A percentile compares a stretch with the other conserved stretches of the same genome.
These are phyloP conservation scores for Rhabdomys dilectus DNA, from an alignment of 2,113 vertebrate species.

Conservation along the genomic window DNA sequence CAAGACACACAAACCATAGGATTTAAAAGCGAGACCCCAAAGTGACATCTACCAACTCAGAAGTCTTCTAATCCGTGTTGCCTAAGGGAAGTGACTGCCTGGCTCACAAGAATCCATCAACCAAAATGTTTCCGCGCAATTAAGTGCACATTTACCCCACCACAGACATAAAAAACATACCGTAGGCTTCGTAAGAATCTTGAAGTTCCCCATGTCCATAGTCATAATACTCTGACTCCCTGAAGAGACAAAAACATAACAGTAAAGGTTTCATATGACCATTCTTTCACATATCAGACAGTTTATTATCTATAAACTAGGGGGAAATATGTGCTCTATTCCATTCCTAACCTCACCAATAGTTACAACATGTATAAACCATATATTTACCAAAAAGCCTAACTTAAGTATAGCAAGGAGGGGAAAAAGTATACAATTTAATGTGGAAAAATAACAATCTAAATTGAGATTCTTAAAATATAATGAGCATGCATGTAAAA, in stretches of 20 bases:
- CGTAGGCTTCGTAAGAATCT: slow-evolving; percentile 95
- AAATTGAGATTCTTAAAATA: neutral
- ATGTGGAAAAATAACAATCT: slow-evolving; percentile 25
- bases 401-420: neutral
- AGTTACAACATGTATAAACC: neutral
- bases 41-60: neutral
- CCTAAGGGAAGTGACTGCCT: neutral
- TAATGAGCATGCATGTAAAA: neutral
- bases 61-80: neutral
- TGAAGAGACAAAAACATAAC: slow-evolving; percentile 82
- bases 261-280: slow-evolving; percentile 29
- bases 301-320: neutral
- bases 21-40: neutral
- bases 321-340: neutral
- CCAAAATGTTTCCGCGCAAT: slow-evolving; percentile 9
- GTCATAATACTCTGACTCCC: slow-evolving; percentile 98
- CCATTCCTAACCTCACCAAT: neutral
- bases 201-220: slow-evolving; percentile 97
- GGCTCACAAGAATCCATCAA: neutral
- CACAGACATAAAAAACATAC: slow-evolving; percentile 87
- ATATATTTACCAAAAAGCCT: neutral
- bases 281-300: neutral
- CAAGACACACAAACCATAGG: neutral
- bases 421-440: neutral
- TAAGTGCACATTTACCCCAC: slow-evolving; percentile 50